phyloP scores from a whole-genome alignment of 2,113 vertebrate species.

The Haemorhous mexicanus region DNA sequence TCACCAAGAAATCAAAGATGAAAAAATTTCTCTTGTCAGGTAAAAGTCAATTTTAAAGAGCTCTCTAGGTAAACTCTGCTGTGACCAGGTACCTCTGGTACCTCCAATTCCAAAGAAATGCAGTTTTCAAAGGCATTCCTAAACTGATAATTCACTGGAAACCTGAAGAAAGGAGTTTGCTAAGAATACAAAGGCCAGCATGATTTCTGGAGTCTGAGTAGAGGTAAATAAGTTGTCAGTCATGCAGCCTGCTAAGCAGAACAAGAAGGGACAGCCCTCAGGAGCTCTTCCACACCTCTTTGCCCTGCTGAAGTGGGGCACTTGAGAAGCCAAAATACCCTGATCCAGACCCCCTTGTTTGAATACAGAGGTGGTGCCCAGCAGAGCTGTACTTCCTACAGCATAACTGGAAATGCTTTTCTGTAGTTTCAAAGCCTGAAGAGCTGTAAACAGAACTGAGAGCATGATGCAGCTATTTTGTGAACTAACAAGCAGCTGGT shows the following conservation, averaged over 20 bases:
- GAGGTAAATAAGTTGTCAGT: not conserved
- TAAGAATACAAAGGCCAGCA: not conserved
- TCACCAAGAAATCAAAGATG: not conserved
- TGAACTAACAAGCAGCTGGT: not conserved
- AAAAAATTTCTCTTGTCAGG: not conserved
- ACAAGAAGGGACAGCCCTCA: not conserved
- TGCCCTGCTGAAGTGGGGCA: not conserved
- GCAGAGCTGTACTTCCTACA: not conserved
- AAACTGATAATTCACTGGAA: not conserved
- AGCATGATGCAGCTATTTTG: not conserved
- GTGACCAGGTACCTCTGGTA: not conserved
- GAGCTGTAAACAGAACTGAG: not conserved
- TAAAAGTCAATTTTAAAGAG: not conserved
- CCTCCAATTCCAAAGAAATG: not conserved
- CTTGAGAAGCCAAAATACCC: not conserved
- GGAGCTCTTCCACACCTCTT: not conserved
- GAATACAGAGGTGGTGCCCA: not conserved
- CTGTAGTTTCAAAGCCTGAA: not conserved
- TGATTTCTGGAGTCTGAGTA: not conserved
- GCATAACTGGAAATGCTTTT: not conserved
- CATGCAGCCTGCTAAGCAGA: not conserved
- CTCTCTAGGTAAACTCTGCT: not conserved
- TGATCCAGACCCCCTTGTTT: not conserved
- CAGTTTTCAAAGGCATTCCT: not conserved
- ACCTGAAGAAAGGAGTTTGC: not conserved